Evolutionary conservation across 2,113 vertebrate species (phyloP).

Genomic region (Panthera leo): DNA sequence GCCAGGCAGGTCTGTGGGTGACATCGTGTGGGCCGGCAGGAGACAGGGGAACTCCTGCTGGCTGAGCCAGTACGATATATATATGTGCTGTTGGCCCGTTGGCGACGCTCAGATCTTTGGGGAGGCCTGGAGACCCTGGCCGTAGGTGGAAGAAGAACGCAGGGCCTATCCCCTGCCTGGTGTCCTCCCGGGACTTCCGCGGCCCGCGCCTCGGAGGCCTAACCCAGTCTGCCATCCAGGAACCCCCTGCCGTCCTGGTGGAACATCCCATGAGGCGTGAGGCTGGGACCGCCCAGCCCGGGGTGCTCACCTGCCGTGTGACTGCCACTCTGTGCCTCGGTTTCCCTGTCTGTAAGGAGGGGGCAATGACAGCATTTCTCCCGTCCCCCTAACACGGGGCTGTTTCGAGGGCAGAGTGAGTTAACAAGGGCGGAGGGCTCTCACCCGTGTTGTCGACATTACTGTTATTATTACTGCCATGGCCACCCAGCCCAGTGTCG

Average conservation of each 20-base stretch:
- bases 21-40: background rate
- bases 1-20: background rate
- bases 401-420: background rate
- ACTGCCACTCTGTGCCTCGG: background rate
- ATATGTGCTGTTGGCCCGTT: rapidly evolving
- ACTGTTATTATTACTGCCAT: background rate
- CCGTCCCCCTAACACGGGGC: too few relatives aligned
- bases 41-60: background rate
- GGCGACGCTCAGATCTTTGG: background rate
- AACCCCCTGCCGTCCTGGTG: rapidly evolving
- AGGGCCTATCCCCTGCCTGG: background rate
- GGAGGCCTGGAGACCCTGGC: background rate
- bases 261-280: background rate
- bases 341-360: background rate
- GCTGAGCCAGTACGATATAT: too few relatives aligned
- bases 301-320: background rate
- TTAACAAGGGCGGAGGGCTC: background rate
- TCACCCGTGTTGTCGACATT: background rate
- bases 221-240: background rate
- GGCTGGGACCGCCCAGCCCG: background rate
- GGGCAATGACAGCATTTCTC: background rate
- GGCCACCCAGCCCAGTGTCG: background rate
- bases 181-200: rapidly evolving
- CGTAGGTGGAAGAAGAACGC: background rate
- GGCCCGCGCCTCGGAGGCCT: background rate